Base-by-base conservation (phyloP, 37 sponge, comb jelly and placozoan genomes). In the Aphrocallistes beatrix region DNA sequence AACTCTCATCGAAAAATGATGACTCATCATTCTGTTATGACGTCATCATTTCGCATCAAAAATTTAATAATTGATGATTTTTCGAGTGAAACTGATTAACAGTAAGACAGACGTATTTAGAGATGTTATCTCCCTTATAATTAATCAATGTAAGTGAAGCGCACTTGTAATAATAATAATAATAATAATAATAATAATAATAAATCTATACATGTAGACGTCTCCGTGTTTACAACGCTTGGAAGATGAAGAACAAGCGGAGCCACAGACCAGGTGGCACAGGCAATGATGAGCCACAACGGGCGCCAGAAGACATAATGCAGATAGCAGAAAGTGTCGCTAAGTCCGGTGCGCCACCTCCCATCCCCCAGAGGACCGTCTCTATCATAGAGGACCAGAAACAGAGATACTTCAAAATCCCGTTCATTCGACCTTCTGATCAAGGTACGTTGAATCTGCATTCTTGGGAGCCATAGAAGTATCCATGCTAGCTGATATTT, bases 371-470 rank as follows among this genome's bases (percentile, higher is more conserved):
- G 75, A 60, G 75, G 75, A 60, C 75, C 25, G 75, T 69, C 34
- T 51, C 85, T 19, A 69, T 50, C 17, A 84, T 45, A 16, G 82
- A 47, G 1, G 84, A 92, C 21, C 85, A 51, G 38, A 86, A 82
- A 9, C 94, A 95, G 83, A 75, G 99, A 36, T 95, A 88, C 88
- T 98, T 98, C 87, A 85, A 91, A 25, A 96, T 98, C 32, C 96
- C 99, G 34, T 98, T 98, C 84, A 84, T 93, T 23, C 83, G 89
- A 23, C 91, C 98, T 0, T 87, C 92, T 0, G 50, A 90, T 60
- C 75, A 60, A 60, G n/a, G 75, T 60, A 60, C 6, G 75, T 60
- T 47, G 17, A 21, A n/a, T n/a, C n/a, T n/a, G n/a, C n/a, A n/a
- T n/a, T n/a, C n/a, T n/a, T n/a, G n/a, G n/a, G n/a, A n/a, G n/a